Percentiles rank a stretch among this genome's conserved stretches.
These are phyloP conservation scores for Babylonia areolata DNA, from an alignment of 1,140 invertebrate genomes.

Conservation along the genomic window DNA sequence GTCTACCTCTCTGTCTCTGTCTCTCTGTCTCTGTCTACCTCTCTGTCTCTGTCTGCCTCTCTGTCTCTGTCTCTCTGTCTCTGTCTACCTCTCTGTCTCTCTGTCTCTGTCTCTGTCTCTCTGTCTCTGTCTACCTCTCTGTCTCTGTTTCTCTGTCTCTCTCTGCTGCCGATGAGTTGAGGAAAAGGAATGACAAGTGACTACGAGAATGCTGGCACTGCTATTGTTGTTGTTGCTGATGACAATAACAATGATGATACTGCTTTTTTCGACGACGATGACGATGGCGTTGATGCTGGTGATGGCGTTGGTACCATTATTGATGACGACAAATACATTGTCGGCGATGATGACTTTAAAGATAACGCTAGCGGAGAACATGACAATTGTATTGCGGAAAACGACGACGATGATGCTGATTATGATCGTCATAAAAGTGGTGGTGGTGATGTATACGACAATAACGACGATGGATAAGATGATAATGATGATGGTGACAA, in stretches of 20 bases:
- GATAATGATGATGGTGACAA: not conserved
- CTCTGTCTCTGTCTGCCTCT: no score
- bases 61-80: no score
- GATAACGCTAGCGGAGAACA: not conserved
- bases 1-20: no score
- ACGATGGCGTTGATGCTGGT: not conserved
- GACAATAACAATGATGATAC: not conserved
- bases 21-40: no score
- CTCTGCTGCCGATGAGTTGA: no score
- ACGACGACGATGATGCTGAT: not conserved
- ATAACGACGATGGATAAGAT: not conserved
- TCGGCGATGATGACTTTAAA: not conserved
- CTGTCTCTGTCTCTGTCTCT: no score
- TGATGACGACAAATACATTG: not conserved
- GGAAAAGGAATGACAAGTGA: no score
- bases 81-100: no score
- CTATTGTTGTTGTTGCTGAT: not conserved
- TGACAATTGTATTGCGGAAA: not conserved
- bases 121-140: no score
- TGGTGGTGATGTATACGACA: not conserved
- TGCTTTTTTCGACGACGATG: not conserved
- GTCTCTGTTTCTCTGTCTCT: no score
- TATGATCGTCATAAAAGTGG: not conserved
- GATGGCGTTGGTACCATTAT: not conserved
- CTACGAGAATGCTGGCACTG: not conserved